Evolutionary conservation across 1,140 invertebrate species (phyloP).

Genomic region (Scylla paramamosain): DNA sequence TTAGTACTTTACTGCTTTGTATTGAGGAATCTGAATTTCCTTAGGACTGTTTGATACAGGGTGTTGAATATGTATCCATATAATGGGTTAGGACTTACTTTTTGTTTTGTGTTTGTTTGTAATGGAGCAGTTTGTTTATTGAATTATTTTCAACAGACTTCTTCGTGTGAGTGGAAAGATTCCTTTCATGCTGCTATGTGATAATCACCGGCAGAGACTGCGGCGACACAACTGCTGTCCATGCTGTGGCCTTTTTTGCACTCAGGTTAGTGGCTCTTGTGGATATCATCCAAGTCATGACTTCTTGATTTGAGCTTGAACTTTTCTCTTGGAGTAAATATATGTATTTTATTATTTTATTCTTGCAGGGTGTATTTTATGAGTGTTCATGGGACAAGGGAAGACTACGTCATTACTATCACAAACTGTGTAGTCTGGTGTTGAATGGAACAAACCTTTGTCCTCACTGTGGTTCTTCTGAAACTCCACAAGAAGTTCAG

Average conservation of each 20-base stretch:
- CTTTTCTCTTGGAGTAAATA: not conserved
- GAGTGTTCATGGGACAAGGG: slow-evolving; percentile 83
- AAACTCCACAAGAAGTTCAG: slow-evolving; percentile 82
- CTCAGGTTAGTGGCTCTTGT: slow-evolving; percentile 85
- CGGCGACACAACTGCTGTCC: slow-evolving; percentile 93
- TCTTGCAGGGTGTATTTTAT: slow-evolving; percentile 85
- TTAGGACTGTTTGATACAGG: not conserved
- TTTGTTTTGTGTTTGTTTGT: not conserved
- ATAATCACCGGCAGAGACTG: slow-evolving; percentile 89
- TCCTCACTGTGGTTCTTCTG: slow-evolving; percentile 88
- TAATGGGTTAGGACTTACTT: not conserved
- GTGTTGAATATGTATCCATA: not conserved
- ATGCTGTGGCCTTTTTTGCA: slow-evolving; percentile 94
- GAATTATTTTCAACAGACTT: slow-evolving; percentile 79
- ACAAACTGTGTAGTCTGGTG: slow-evolving; percentile 86
- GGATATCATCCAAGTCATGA: not conserved
- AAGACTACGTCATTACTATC: slow-evolving; percentile 85
- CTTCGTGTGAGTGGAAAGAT: slow-evolving; percentile 88
- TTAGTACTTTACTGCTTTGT: not conserved
- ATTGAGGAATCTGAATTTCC: not conserved
- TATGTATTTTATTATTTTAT: slow-evolving; percentile 21
- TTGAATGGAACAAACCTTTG: slow-evolving; percentile 84
- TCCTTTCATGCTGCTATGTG: slow-evolving; percentile 92
- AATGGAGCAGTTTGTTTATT: not conserved
- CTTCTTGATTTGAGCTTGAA: not conserved